Base-by-base conservation (phyloP, 2,797 vertebrate genomes). In the Lemur catta region DNA sequence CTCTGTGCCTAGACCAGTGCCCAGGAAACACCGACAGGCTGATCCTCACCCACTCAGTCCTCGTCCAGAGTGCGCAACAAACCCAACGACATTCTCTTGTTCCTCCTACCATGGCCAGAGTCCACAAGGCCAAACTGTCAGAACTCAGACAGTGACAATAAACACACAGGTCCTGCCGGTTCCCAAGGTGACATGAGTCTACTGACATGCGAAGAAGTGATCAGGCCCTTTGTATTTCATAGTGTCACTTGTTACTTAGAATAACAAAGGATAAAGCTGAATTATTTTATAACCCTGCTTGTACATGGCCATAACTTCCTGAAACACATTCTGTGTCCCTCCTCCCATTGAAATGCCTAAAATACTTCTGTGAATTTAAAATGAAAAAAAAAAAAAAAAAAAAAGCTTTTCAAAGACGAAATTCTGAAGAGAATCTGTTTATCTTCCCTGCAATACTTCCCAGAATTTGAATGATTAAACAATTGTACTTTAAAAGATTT, bases 381-480 rank as follows among this genome's bases (percentile, higher is more conserved):
- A 43, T 10, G 43, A 7, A 43, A 43, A 76, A 94, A 92, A 61
- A 18, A 46, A 76, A 22, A 76, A 22, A 93, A 55, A 88, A 82
- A 89, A 89, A 71, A 3, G 2, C 4, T 81, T n/a, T 91, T 69
- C 38, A 81, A 78, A 95, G 52, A 93, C 93, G 33, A 96, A 96
- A 91, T 71, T 57, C 59, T 92, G 24, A 86, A 84, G 79, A 63
- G 33, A 90, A 92, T 72, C 33, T 94, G 30, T 84, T 93, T 91
- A 87, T 92, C 55, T 59, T 71, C 65, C 52, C 52, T 72, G 57
- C 15, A 86, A 76, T 80, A 74, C 35, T 85, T 76, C 50, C 84
- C 30, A 86, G 78, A 97, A 96, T 81, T 7, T 91, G 43, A 93
- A 93, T 63, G 78, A 75, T 84, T 92, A 84, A 89, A 96, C 30